A percentile compares a stretch with the other conserved stretches of the same genome.
Conservation (phyloP, 1,140 invertebrate species). For the Orchestia grillus region DNA sequence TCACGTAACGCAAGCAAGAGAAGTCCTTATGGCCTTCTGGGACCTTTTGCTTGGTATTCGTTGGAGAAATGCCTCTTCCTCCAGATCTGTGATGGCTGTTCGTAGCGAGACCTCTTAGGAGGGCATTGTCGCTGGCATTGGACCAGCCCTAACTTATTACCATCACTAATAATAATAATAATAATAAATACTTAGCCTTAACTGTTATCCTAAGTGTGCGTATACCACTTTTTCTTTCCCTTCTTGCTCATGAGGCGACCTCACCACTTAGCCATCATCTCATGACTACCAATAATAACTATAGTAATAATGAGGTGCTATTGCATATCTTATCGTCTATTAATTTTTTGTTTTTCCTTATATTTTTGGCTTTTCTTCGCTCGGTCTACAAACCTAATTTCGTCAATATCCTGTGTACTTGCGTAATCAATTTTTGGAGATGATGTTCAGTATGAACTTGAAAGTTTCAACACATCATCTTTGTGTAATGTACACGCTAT, state of each 20-base stretch:
- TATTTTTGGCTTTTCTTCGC: background rate
- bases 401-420: background rate
- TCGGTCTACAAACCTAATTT: background rate
- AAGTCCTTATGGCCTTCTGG: background rate
- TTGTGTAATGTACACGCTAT: too few species aligned
- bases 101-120: background rate
- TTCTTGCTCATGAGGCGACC: background rate
- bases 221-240: background rate
- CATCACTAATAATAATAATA: background rate
- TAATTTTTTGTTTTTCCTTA: background rate
- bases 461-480: too few species aligned
- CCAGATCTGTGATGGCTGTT: constrained; percentile 49
- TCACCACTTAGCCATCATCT: background rate
- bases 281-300: too few species aligned
- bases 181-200: constrained; percentile 25
- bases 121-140: constrained; percentile 47
- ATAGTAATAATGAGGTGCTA: background rate
- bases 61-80: background rate
- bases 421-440: background rate
- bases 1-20: background rate
- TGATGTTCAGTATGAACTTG: background rate
- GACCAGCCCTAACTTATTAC: constrained; percentile 31
- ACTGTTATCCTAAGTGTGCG: constrained; percentile 3
- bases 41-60: background rate
- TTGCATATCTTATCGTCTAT: background rate